A percentile compares a stretch with the other conserved stretches of the same genome.
phyloP scores from a whole-genome alignment of 2,888 invertebrate genomes.

The Merodon equestris region DNA sequence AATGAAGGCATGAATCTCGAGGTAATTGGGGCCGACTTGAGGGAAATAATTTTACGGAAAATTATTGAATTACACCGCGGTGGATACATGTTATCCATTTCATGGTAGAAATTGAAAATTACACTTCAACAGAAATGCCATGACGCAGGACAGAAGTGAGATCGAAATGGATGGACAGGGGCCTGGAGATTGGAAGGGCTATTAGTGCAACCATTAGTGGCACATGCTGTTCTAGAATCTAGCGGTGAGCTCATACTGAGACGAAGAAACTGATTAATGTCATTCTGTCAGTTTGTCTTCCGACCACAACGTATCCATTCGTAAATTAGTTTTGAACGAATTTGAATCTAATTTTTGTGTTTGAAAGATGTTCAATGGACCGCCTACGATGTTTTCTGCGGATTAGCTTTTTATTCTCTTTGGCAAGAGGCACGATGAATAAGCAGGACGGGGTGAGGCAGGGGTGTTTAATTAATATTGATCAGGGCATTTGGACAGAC shows the following conservation, averaged over 20 bases:
- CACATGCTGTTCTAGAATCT: constrained; percentile 43
- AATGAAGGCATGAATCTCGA: constrained; percentile 36
- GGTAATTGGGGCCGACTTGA: constrained; percentile 49
- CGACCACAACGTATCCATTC: constrained; percentile 4
- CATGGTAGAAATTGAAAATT: constrained; percentile 63
- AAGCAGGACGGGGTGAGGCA: constrained; percentile 1
- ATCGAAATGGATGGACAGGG: not conserved
- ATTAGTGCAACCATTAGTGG: constrained; percentile 39
- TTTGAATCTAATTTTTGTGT: constrained; percentile 47
- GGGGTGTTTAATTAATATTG: constrained; percentile 61
- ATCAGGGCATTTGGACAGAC: constrained; percentile 52
- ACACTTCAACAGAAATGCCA: constrained; percentile 2
- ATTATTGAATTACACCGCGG: constrained; percentile 54
- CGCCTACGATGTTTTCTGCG: constrained; percentile 61
- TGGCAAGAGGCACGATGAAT: too few relatives aligned
- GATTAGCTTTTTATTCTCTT: constrained; percentile 36
- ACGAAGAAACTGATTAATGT: constrained; percentile 53
- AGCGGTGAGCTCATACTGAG: not conserved
- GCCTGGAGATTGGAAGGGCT: constrained; percentile 22
- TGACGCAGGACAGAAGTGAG: too few relatives aligned
- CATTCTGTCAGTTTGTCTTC: constrained; percentile 16
- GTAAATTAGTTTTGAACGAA: constrained; percentile 40
- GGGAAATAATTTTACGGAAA: constrained; percentile 61
- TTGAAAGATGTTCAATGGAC: constrained; percentile 26
- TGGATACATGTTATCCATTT: constrained; percentile 56